These are phyloP conservation scores for Rutpela maculata DNA, from an alignment of 2,888 invertebrate species.

Conservation along the genomic window DNA sequence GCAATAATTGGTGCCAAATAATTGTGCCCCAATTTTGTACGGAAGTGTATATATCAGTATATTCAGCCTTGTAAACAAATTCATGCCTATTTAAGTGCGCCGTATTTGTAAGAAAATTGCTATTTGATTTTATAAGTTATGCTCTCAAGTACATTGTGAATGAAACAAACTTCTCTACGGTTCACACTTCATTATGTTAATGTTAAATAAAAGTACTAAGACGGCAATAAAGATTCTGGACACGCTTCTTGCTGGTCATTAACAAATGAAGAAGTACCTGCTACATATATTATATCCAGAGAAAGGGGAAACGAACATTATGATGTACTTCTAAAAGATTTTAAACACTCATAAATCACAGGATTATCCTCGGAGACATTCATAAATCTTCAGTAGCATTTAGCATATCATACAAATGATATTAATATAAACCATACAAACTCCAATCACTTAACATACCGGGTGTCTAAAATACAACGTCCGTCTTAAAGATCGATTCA, in stretches of 20 bases:
- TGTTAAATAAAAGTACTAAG: conserved; percentile 6
- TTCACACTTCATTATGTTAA: conserved; percentile 7
- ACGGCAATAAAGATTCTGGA: neutral
- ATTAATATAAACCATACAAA: neutral
- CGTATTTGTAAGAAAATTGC: too few species aligned
- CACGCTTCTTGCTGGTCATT: conserved; percentile 7
- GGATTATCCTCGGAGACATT: neutral
- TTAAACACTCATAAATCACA: conserved; percentile 2
- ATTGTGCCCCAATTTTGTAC: too few species aligned
- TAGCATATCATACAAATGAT: neutral
- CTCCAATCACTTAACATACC: neutral
- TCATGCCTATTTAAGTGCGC: too few species aligned
- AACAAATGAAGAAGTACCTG: conserved; percentile 4
- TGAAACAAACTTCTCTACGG: conserved; percentile 3
- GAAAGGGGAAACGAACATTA: conserved; percentile 2
- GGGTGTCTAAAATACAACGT: neutral
- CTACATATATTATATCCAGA: neutral
- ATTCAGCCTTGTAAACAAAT: too few species aligned
- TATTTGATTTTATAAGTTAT: neutral
- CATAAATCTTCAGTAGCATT: conserved; percentile 3
- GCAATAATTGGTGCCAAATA: too few species aligned
- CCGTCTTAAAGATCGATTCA: too few species aligned
- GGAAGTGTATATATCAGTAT: too few species aligned
- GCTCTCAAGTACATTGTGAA: neutral
- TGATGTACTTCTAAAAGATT: conserved; percentile 3